phyloP scores from a whole-genome alignment of 2,888 invertebrate species.

The Silvanus unidentatus region DNA sequence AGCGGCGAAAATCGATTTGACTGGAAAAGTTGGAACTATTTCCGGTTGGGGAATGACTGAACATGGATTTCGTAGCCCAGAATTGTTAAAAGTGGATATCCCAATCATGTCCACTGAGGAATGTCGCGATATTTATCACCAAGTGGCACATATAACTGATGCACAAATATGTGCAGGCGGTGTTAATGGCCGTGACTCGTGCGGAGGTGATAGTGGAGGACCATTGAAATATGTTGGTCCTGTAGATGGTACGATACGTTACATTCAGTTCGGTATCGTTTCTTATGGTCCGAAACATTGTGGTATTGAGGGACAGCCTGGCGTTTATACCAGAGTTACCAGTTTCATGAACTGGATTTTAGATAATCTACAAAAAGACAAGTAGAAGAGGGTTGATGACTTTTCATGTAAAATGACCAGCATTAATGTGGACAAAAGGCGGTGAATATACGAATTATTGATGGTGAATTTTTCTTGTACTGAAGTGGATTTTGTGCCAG shows the following conservation, averaged over 20 bases:
- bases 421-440: no score
- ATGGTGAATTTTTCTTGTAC: no score
- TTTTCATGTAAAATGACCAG: background rate
- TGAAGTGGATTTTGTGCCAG: no score
- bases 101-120: slow-evolving; percentile 38
- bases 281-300: slow-evolving; percentile 44
- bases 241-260: slow-evolving; percentile 36
- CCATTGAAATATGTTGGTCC: slow-evolving; percentile 50
- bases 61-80: slow-evolving; percentile 42
- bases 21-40: slow-evolving; percentile 53
- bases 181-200: slow-evolving; percentile 55
- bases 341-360: slow-evolving; percentile 59
- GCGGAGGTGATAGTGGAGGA: slow-evolving; percentile 64
- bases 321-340: slow-evolving; percentile 59
- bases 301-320: slow-evolving; percentile 54
- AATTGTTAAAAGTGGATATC: slow-evolving; percentile 45
- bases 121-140: slow-evolving; percentile 34
- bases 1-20: slow-evolving; percentile 39
- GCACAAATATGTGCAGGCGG: slow-evolving; percentile 62
- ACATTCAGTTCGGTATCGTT: slow-evolving; percentile 51
- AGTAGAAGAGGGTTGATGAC: background rate
- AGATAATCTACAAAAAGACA: slow-evolving; percentile 36
- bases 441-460: no score
- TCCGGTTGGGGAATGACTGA: slow-evolving; percentile 74
- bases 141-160: slow-evolving; percentile 25